Evolutionary conservation across 2,888 invertebrate genomes (phyloP), one percentile per base, ranked within the genome.

Genomic region (Noctua comes): DNA sequence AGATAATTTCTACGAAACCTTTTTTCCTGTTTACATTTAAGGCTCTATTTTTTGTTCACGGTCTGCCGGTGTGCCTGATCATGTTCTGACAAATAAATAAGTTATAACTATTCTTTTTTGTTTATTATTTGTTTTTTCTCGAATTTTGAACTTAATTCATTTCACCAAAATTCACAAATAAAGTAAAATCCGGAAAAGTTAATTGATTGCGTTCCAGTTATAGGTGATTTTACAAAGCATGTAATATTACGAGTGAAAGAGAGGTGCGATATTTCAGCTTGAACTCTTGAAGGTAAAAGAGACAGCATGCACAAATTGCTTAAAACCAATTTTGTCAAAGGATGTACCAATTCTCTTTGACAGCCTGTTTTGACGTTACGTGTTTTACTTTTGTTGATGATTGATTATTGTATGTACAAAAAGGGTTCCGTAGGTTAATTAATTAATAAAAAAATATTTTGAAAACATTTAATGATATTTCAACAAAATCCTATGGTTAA

Each of bases 401-500:
- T 40, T 0, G 57, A 40, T 40, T 43, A 43, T 27, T 46, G 66
- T 31, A 66, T 46, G 66, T 31, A 66, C 64, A 66, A 69, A 73
- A 64, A 70, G 79, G 84, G 81, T 84, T 81, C 76, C 51, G 79
- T 83, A 87, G 48, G 76, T 75, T 73, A 72, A 69, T 66, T 65
- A 80, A 79, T 72, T 54, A 81, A 73, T 78, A 64, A 81, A 83
- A 82, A 84, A 70, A 77, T 83, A 83, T 79, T 74, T 77, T 2
- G 54, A 54, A 85, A 76, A 76, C 80, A 73, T 86, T 86, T 86
- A 86, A 84, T 66, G n/a, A 69, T 73, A 43, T 71, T 79, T 77
- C 73, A 86, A 86, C 84, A 86, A 82, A 83, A 76, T 78, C 31
- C 68, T 80, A 65, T 40, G 70, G 62, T 76, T 88, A 88, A 87